Evolutionary conservation across 92 coral and sea anemone genomes (phyloP), one percentile per base, ranked within the genome.

Genomic region (Heteractis magnifica): DNA sequence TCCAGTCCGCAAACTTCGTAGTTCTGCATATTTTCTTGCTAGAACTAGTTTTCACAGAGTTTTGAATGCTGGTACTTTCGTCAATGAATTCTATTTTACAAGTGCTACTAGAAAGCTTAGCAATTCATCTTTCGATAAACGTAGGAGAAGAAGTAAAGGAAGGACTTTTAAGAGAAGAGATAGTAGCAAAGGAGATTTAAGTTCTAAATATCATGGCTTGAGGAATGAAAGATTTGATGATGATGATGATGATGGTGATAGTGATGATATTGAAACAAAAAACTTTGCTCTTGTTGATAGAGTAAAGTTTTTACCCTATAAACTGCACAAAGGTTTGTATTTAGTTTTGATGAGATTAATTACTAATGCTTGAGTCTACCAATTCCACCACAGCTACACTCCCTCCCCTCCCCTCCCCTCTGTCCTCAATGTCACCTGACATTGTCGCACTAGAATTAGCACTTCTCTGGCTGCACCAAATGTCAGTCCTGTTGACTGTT

Each of bases 321-420:
- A 55, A 59, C 86, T 83, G 20, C 78, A 74, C 6, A 74, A 56
- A 83, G 86, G 86, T 83, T 10, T 53, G 86, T 81, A 64, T 18
- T 15, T 34, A 34, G 44, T 34, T 34, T 34, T 34, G 44, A 2
- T 2, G 26, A 26, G 26, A 26, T 26, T 26, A 26, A 26, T 26
- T 34, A 34, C 3, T 34, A 34, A 34, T 34, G 3, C 44, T 34
- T 34, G 44, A 34, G 3, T 34, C 44, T 34, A 34, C 44, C 44
- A 34, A 34, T 34, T 34, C 3, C 3, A 34, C 44, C 3, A 34
- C 44, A 34, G 3, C 44, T 34, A 34, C 44, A 0, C 44, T 2
- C 44, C 44, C 44, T 34, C 44, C 44, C 44, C 44, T 34, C 44
- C 44, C 44, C 44, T 34, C 1, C 26, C 26, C 44, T 34, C 44